These are phyloP conservation scores for Apistogramma diplotaenia DNA, from an alignment of 2,113 vertebrate genomes.

Conservation along the genomic window DNA sequence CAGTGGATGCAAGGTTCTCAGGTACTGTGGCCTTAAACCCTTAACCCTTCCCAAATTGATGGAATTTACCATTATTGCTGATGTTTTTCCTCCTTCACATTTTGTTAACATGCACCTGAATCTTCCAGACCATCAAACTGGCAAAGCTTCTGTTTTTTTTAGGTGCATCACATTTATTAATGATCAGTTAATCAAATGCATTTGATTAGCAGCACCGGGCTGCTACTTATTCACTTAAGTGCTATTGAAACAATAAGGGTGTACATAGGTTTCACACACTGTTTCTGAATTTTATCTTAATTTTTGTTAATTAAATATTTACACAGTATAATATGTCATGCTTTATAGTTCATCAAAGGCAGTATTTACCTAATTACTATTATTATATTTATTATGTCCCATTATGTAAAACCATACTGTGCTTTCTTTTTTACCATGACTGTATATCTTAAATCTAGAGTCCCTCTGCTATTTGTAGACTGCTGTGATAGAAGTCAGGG, in stretches of 20 bases:
- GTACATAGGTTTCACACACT: background rate
- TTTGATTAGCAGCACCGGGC: background rate
- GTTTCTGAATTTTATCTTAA: background rate
- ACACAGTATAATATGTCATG: background rate
- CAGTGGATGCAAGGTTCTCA: background rate
- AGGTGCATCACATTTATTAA: background rate
- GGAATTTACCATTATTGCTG: background rate
- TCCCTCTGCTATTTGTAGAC: background rate
- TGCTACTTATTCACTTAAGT: background rate
- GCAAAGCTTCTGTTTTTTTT: background rate
- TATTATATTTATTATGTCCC: background rate
- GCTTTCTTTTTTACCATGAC: background rate
- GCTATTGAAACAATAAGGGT: background rate
- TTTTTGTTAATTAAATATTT: background rate
- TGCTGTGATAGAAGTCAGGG: background rate
- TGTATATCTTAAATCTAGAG: background rate
- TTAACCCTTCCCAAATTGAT: background rate
- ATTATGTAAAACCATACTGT: background rate
- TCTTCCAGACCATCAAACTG: background rate
- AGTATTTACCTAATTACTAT: too few relatives aligned
- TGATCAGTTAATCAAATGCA: background rate
- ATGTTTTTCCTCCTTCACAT: background rate
- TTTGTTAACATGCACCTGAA: background rate
- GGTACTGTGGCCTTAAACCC: background rate
- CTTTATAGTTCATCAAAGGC: background rate